Percentiles rank a stretch among this genome's conserved stretches.
phyloP scores from a whole-genome alignment of 2,888 invertebrate species.

The Anoplius nigerrimus region DNA sequence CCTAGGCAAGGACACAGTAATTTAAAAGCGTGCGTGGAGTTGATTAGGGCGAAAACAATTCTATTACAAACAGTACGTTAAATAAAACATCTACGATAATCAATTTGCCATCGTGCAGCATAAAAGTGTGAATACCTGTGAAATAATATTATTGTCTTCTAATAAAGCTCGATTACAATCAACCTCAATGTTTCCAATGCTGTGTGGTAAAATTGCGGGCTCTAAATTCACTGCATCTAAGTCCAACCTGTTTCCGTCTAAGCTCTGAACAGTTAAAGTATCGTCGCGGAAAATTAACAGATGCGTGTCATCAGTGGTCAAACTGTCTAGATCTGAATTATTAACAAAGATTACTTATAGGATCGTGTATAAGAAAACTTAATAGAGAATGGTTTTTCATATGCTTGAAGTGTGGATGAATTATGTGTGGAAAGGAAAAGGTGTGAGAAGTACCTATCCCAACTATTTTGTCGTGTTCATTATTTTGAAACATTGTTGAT shows the following conservation, averaged over 20 bases:
- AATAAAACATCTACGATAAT: neutral
- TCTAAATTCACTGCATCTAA: conserved; percentile 68
- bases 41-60: neutral
- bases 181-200: conserved; percentile 65
- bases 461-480: conserved; percentile 66
- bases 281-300: conserved; percentile 70
- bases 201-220: conserved; percentile 61
- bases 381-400: neutral
- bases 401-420: neutral
- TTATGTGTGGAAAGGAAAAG: too few species aligned
- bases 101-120: neutral
- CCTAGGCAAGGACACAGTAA: conserved; percentile 42
- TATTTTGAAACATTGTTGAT: conserved; percentile 53
- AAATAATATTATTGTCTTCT: conserved; percentile 63
- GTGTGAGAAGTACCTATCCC: conserved; percentile 62
- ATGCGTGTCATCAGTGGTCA: conserved; percentile 65
- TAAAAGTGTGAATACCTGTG: conserved; percentile 57
- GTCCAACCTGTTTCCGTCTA: conserved; percentile 64
- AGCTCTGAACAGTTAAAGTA: conserved; percentile 64
- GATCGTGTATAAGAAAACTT: neutral
- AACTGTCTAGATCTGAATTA: conserved; percentile 64
- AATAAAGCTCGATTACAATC: conserved; percentile 63
- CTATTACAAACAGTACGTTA: neutral
- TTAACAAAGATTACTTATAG: conserved; percentile 3
- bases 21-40: neutral